Conservation (phyloP, 2,113 vertebrate species). For the Crotalus tigris region DNA sequence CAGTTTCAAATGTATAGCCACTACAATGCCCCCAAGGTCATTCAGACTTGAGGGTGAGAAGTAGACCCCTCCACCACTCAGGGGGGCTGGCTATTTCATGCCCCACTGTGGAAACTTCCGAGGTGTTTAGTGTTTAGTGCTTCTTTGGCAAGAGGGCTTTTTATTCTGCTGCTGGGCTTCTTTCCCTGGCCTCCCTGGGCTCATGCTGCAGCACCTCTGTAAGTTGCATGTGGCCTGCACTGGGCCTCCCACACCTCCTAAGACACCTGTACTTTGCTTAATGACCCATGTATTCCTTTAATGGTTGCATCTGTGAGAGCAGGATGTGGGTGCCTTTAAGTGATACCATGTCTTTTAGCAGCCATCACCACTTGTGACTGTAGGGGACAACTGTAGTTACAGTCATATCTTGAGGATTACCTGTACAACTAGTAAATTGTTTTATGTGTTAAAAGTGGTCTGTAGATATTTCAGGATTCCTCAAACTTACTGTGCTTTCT, state of each 20-base stretch:
- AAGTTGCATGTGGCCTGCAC: not conserved
- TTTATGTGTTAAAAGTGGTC: not conserved
- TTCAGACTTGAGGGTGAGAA: not conserved
- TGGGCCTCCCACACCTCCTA: not conserved
- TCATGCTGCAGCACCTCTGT: not conserved
- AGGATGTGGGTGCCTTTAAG: not conserved
- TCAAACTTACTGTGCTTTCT: slow-evolving; percentile 76
- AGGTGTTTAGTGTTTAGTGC: not conserved
- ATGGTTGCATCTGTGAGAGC: not conserved
- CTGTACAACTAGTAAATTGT: not conserved
- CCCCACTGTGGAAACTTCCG: not conserved
- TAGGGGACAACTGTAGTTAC: not conserved
- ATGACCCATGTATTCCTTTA: not conserved
- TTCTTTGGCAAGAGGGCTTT: not conserved
- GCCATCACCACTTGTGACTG: not conserved
- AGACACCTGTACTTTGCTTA: not conserved
- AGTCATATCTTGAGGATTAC: not conserved
- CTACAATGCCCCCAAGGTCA: not conserved
- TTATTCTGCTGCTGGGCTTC: not conserved
- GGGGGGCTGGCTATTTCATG: not conserved
- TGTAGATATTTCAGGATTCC: not conserved
- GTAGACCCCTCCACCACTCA: not conserved
- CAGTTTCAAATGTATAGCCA: not conserved
- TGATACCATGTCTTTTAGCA: not conserved
- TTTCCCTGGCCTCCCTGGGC: not conserved